Evolutionary conservation across 37 sponge, comb jelly and placozoan species (phyloP), one percentile per base, ranked within the genome.

Genomic region (Geodia barretti): DNA sequence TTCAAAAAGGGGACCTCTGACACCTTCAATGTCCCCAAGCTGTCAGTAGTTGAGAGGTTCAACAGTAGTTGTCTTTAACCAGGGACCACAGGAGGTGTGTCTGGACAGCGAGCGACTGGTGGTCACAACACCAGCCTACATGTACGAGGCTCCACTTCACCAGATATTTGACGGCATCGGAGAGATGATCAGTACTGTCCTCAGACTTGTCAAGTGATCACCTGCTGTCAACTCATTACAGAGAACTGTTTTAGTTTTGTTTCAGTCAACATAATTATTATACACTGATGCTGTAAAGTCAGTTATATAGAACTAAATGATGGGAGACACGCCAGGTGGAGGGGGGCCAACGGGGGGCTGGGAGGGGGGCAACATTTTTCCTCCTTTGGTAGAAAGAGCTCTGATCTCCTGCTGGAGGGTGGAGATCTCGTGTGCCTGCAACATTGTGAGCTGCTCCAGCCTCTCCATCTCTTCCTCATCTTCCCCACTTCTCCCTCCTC

Each of bases 121-220:
- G 1, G 97, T 96, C 9, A 92, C 97, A 1, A 79, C 91, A 1
- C 89, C 97, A 31, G 97, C 97, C 26, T 96, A 81, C 81, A 96
- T 96, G 97, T 91, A 81, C 35, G 88, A 76, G 35, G 97, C 91
- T 35, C 87, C 87, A 42, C 60, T 92, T 4, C 89, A 88, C 74
- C 83, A 91, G 32, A 77, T 96, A 54, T 90, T 76, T 76, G 94
- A 92, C 31, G 92, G 97, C 30, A 86, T 96, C 38, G 97, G 92
- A 25, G 69, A 64, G 28, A 80, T 96, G 90, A 77, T 96, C 0
- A 19, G n/a, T 8, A 83, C 73, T 32, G 74, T 96, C 38, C 19
- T 88, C 41, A 82, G 73, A 25, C 41, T 88, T 19, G 71, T 81
- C 64, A 77, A 64, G 39, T 64, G 19, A 31, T n/a, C n/a, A 14